Percentiles rank a stretch among this genome's conserved stretches.
phyloP scores from a whole-genome alignment of 2,888 invertebrate species.

The Pollenia griseotomentosa region DNA sequence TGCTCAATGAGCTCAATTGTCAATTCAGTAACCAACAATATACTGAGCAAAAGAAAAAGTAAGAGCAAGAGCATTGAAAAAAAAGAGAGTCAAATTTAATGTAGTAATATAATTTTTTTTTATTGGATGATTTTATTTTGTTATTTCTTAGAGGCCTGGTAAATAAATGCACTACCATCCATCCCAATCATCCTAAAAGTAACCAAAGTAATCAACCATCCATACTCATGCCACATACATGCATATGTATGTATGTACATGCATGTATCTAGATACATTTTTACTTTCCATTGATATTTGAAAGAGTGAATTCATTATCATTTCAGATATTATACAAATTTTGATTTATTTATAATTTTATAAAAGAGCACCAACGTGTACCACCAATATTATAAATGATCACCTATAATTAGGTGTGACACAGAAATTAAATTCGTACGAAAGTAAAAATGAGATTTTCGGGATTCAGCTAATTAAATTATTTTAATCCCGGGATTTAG shows the following conservation, averaged over 20 bases:
- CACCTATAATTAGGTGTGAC: too few species aligned
- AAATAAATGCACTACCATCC: conserved; percentile 54
- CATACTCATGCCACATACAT: conserved; percentile 6
- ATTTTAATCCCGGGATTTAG: too few species aligned
- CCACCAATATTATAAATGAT: too few species aligned
- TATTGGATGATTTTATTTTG: conserved; percentile 16
- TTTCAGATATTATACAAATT: not conserved
- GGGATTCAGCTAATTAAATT: too few species aligned
- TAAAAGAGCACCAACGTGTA: too few species aligned
- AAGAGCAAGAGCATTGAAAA: conserved; percentile 2
- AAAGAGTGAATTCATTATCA: conserved; percentile 27
- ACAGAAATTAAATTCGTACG: too few species aligned
- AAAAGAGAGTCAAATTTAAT: conserved; percentile 24
- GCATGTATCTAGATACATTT: conserved; percentile 28
- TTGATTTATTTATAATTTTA: not conserved
- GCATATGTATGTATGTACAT: not conserved
- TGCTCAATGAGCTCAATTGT: conserved; percentile 68
- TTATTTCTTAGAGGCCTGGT: conserved; percentile 47
- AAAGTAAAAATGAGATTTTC: too few species aligned
- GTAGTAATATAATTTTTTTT: conserved; percentile 21
- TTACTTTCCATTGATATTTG: not conserved
- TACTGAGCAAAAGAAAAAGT: conserved; percentile 32
- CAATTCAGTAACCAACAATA: conserved; percentile 50
- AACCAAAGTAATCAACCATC: conserved; percentile 43
- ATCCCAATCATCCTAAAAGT: conserved; percentile 58